These are phyloP conservation scores for Lithobates sylvaticus DNA, from an alignment of 2,797 vertebrate species.

Conservation along the genomic window DNA sequence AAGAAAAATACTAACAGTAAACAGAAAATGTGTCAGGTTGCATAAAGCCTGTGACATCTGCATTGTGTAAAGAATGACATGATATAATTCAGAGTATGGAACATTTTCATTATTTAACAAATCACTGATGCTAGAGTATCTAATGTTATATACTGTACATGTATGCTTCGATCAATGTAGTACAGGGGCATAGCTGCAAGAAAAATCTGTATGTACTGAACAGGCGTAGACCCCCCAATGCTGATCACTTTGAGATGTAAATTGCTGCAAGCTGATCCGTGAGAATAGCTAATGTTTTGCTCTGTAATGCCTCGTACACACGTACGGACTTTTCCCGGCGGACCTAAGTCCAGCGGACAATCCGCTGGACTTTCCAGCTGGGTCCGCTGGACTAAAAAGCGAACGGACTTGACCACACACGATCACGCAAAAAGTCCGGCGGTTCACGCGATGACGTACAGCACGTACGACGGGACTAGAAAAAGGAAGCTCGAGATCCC, in stretches of 20 bases:
- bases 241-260: background rate
- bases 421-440: no score
- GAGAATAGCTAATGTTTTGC: no score
- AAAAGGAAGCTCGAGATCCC: no score
- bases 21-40: conserved; percentile 33
- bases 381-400: no score
- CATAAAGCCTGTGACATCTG: background rate
- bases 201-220: background rate
- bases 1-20: conserved; percentile 17
- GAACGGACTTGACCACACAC: no score
- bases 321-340: no score
- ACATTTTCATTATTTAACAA: background rate
- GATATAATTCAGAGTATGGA: background rate
- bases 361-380: no score
- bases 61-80: conserved; percentile 17
- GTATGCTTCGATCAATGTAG: background rate
- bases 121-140: background rate
- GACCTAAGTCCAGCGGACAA: no score
- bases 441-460: no score
- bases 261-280: no score
- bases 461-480: no score
- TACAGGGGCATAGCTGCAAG: background rate
- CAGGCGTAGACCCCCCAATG: background rate
- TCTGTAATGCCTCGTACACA: no score
- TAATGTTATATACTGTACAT: background rate